Conservation (phyloP, 2,888 invertebrate species). For the Caenorhabditis becei region DNA sequence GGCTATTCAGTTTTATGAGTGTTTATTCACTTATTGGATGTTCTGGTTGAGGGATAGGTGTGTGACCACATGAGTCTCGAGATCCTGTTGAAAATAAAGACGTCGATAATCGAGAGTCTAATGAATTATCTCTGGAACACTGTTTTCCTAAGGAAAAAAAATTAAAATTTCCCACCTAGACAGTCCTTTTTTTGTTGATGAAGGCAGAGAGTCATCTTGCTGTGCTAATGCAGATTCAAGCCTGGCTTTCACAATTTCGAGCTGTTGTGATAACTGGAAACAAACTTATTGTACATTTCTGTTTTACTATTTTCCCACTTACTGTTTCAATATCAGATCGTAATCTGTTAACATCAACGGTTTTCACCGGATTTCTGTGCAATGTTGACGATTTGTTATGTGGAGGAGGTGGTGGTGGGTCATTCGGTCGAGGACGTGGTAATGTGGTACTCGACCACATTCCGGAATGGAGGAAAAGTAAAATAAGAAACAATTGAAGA, state of each 20-base stretch:
- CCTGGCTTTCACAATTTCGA: slow-evolving; percentile 64
- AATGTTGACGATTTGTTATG: slow-evolving; percentile 54
- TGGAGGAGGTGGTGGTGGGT: slow-evolving; percentile 61
- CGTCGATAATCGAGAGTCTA: slow-evolving; percentile 67
- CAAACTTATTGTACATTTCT: background rate
- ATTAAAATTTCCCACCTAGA: slow-evolving; percentile 23
- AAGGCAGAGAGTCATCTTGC: slow-evolving; percentile 26
- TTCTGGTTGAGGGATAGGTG: slow-evolving; percentile 62
- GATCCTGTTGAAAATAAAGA: slow-evolving; percentile 60
- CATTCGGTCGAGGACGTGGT: slow-evolving; percentile 55
- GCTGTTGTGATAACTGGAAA: slow-evolving; percentile 64
- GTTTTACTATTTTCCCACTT: no score
- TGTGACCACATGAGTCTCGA: slow-evolving; percentile 47
- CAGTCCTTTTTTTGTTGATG: slow-evolving; percentile 27
- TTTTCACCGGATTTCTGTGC: slow-evolving; percentile 35
- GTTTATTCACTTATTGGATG: slow-evolving; percentile 28
- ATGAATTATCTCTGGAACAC: slow-evolving; percentile 50
- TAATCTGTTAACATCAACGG: slow-evolving; percentile 63
- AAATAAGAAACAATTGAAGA: slow-evolving; percentile 1
- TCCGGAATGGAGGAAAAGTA: background rate
- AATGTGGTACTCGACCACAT: slow-evolving; percentile 64
- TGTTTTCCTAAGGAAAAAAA: background rate
- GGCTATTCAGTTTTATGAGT: background rate
- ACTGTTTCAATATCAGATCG: slow-evolving; percentile 67
- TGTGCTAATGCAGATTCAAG: slow-evolving; percentile 58